Base-by-base conservation (phyloP, 2,113 vertebrate species). In the Sapajus apella region DNA sequence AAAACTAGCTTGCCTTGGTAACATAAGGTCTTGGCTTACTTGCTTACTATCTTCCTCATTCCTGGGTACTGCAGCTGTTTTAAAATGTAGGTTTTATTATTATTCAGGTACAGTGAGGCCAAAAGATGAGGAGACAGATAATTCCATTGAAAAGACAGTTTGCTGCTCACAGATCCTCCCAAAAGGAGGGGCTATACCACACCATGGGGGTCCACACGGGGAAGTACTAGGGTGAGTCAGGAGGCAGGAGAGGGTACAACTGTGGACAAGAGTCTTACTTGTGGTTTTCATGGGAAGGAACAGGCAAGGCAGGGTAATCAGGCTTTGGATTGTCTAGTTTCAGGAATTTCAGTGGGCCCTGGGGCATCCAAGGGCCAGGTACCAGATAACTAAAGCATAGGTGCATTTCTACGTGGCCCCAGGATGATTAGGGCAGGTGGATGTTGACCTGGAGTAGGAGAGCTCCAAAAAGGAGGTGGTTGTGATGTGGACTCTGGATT, bases 11-110 rank as follows among this genome's bases (percentile, higher is more conserved):
- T 93, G 47, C 50, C 14, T 40, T 50, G 96, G 73, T 55, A 64
- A 61, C 17, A 18, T 32, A 56, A 80, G 45, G 82, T 75, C 81
- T 95, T 77, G 90, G 83, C 55, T 96, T 95, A n/a, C 83, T 94
- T 95, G 64, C 37, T 77, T 58, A 16, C n/a, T 76, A 12, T 76
- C 25, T 12, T n/a, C 18, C 16, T 43, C 43, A 37, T 94, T 75
- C 56, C 76, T 82, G 84, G 80, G 23, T 68, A 40, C 52, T 45
- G 77, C 84, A 17, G 18, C 56, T 94, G 7, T 86, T 92, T 66
- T 81, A 52, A 89, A 85, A 68, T 18, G n/a, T 75, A 52, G 14
- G 3, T 77, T 94, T 58, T 83, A 32, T 89, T 96, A n/a, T 55
- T 37, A 66, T 45, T 80, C 35, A 70, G 27, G 13, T 73, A n/a